Conservation (phyloP, 2,797 vertebrate species). For the Natrix natrix region DNA sequence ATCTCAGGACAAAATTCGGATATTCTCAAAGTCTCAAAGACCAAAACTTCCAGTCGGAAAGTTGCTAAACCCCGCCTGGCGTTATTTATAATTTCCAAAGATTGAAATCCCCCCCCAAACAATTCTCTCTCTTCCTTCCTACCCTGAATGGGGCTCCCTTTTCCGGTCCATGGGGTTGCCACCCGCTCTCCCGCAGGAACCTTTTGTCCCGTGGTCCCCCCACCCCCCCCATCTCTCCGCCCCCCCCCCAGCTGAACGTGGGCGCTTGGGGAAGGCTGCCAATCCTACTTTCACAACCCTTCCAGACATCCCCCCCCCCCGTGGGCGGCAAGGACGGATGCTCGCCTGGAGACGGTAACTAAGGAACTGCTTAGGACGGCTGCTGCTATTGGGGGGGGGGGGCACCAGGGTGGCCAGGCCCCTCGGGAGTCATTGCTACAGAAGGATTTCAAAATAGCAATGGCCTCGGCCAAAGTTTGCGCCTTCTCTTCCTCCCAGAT, state of each 20-base stretch:
- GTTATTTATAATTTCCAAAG: neutral
- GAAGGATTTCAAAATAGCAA: fast-evolving
- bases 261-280: slow-evolving; percentile 5
- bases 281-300: neutral
- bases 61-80: neutral
- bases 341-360: slow-evolving; percentile 47
- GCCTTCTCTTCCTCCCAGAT: neutral
- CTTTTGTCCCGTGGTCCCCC: neutral
- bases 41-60: neutral
- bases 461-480: neutral
- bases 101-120: too few species aligned
- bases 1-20: neutral
- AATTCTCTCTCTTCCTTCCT: neutral
- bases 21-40: neutral
- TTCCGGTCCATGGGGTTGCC: neutral
- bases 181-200: neutral
- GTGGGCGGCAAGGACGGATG: slow-evolving; percentile 30
- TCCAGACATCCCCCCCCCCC: neutral
- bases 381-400: slow-evolving; percentile 45
- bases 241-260: neutral
- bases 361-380: slow-evolving; percentile 51
- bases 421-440: slow-evolving; percentile 1
- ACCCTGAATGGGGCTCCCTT: neutral
- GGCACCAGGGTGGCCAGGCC: neutral
- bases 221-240: neutral